Evolutionary conservation across 1,140 invertebrate species (phyloP), one percentile per base, ranked within the genome.

Genomic region (Papilio xuthus): DNA sequence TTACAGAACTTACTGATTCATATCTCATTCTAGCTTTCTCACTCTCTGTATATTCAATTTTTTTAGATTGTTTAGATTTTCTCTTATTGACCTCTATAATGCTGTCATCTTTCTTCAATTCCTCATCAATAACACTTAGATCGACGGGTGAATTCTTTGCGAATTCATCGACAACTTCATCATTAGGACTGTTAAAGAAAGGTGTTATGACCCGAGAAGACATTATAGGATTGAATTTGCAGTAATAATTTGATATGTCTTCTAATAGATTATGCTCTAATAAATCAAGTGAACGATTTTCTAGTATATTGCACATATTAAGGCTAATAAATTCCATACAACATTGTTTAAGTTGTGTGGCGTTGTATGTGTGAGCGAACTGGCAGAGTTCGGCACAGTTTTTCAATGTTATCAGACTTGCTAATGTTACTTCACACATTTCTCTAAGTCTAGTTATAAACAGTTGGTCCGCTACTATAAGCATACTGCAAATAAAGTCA

Each of bases 311-410:
- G 12, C 95, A 85, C 18, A 97, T 86, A 90, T 97, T 97, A 28
- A 96, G 90, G 10, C 94, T 94, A 60, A 97, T 96, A 87, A 96
- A 97, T 85, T 97, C 95, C 94, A 97, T 96, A 87, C 96, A 96
- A 82, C 94, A 94, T 32, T 91, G 85, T 89, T 96, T 96, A 2
- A 97, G 91, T 83, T 96, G 96, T 2, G 88, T 80, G 10, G 96
- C 95, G 85, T 97, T 96, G 84, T 96, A 96, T 7, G 95, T 94
- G 79, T 94, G 92, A n/a, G 96, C 94, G 84, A 97, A 95, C 86
- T 96, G 95, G 69, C 97, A 91, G 10, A 97, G 89, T 84, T 96
- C 95, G 4, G 95, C 91, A 32, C 95, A 96, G 93, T 97, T 97
- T 89, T 96, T 96, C 50, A 97, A 83, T 8, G 95, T 96, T 4